Evolutionary conservation across 2,113 vertebrate species (phyloP).

Genomic region (rabbit (Oryctolagus cuniculus)): DNA sequence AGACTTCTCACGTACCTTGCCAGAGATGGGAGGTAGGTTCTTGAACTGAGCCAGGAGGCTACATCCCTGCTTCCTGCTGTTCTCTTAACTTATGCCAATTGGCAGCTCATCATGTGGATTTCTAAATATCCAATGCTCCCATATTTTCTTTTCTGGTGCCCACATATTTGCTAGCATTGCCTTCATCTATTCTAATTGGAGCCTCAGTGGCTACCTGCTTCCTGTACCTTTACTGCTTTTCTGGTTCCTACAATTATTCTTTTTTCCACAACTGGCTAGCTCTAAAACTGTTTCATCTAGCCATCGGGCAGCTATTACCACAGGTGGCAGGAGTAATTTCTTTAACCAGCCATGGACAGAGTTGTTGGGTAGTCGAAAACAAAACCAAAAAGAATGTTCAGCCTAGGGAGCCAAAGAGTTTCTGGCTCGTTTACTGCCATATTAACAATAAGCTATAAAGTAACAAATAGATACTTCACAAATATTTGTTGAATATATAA

Average conservation of each 20-base stretch:
- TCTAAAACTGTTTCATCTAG: not conserved
- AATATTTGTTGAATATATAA: not conserved
- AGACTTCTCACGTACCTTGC: not conserved
- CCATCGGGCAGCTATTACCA: not conserved
- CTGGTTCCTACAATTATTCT: not conserved
- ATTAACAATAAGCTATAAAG: not conserved
- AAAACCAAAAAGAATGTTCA: constrained; percentile 27
- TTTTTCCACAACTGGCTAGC: not conserved
- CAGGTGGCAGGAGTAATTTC: not conserved
- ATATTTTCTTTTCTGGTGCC: not conserved
- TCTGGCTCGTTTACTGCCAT: not conserved
- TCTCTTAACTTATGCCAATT: not conserved
- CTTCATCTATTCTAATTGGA: not conserved
- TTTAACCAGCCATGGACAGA: not conserved
- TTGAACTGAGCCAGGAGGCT: not conserved
- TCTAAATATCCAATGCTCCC: not conserved
- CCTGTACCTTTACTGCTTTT: not conserved
- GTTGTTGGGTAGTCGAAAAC: not conserved
- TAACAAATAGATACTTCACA: not conserved
- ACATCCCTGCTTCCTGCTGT: not conserved
- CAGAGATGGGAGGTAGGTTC: not conserved
- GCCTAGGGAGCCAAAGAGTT: not conserved
- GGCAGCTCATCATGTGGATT: not conserved
- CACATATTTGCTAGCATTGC: not conserved
- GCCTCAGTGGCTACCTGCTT: not conserved